These are phyloP conservation scores for Bettongia penicillata DNA, from an alignment of 2,113 vertebrate genomes.

Conservation along the genomic window DNA sequence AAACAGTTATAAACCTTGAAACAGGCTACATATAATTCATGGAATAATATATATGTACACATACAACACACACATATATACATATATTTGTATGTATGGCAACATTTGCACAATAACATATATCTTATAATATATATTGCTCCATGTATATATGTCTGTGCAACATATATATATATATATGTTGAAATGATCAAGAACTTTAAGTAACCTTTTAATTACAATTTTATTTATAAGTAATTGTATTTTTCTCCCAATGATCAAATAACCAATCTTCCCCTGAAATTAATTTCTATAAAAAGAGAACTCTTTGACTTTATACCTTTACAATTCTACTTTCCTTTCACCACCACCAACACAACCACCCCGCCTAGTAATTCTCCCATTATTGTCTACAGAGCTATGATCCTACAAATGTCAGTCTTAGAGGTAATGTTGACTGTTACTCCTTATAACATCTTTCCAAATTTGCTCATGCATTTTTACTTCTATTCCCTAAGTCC, in stretches of 20 bases:
- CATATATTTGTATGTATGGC: not conserved
- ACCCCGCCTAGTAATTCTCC: not conserved
- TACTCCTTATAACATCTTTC: not conserved
- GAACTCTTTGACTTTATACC: not conserved
- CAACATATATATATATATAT: not conserved
- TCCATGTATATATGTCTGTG: not conserved
- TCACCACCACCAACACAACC: not conserved
- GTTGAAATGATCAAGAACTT: slow-evolving; percentile 6
- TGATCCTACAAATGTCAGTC: not conserved
- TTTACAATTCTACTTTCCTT: not conserved
- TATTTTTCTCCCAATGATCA: not conserved
- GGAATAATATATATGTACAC: not conserved
- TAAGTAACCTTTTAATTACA: not conserved
- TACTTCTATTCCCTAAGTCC: not conserved
- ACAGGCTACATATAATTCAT: not conserved
- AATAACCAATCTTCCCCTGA: not conserved
- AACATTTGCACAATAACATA: not conserved
- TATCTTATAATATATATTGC: not conserved
- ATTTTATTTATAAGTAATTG: not conserved
- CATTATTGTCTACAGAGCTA: not conserved
- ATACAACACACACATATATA: too few species aligned
- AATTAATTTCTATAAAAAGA: slow-evolving; percentile 36
- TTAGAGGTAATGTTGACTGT: not conserved
- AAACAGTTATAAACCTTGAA: not conserved
- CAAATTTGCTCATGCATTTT: not conserved